Base-by-base conservation (phyloP, 2,888 invertebrate genomes). In the Leuctra nigra region DNA sequence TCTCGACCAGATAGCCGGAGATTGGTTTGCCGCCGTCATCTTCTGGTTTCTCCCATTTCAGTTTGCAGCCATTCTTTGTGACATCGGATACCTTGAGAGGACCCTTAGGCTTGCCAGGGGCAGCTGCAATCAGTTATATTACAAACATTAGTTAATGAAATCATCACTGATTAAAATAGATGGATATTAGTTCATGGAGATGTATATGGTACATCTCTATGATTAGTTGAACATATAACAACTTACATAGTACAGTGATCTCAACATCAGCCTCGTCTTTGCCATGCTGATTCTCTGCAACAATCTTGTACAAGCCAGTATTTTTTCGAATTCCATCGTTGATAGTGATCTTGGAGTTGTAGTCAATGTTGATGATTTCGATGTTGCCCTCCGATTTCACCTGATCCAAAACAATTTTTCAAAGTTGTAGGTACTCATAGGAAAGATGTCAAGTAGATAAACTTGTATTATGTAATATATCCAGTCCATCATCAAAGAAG, bases 1-100 rank as follows among this genome's bases (percentile, higher is more conserved):
- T 96, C 70, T 96, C 98, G 0, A 98, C 87, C 61, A 89, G 86
- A 69, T 96, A 96, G 59, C 87, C 91, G n/a, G 88, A 88, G 18
- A 92, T 81, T 11, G 93, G 93, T 72, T 90, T 90, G 66, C 97
- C 97, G 66, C 94, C 95, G 72, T 95, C 94, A 69, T 96, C 92
- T 66, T 92, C 90, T 1, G 95, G 95, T 66, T 93, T 92, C 66
- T 91, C 86, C 95, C 95, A 96, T 63, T 88, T 84, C 52, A 96
- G 76, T 69, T 93, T 93, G 72, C 91, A 91, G 54, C 91, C 87
- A 64, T 86, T 86, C 72, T 93, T 93, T 35, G 91, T 91, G 22
- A 96, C 86, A 66, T 95, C 91, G 0, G 83, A 75, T 11, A 92
- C 91, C 73, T 91, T 87, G 6, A 96, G 77, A 1, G 95, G 95